Base-by-base conservation (phyloP, 1,140 invertebrate species). In the Drosophila arizonae region DNA sequence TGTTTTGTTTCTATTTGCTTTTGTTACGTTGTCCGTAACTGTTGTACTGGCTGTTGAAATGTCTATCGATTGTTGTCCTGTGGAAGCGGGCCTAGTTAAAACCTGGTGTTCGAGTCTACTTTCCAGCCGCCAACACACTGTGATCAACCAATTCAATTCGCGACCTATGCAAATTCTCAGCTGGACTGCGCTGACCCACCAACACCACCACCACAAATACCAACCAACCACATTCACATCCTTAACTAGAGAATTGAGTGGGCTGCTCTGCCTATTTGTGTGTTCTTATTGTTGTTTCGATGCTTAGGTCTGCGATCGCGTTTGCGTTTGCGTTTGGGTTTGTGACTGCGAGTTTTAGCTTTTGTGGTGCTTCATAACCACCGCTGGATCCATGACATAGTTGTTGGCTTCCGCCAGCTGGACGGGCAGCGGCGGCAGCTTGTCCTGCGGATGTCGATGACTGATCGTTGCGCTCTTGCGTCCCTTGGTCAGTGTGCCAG, bases 381-480 rank as follows among this genome's bases (percentile, higher is more conserved):
- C 55, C 15, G 91, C 86, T 21, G 91, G 90, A 77, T 92, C 91
- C 81, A 91, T 91, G 51, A 92, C 91, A 60, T 92, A 92, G 68
- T 92, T 92, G 58, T 92, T 92, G 61, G 89, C 87, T 63, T 92
- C 90, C 6, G 89, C 90, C 67, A 90, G 61, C 57, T 91, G 90
- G 28, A 86, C 63, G 6, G 91, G 91, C 62, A 92, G 50, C 9
- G 91, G 91, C 57, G 93, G 93, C 58, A 93, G 77, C 74, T 93
- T 93, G 77, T 94, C 93, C 51, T 94, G 93, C 6, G 94, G 94
- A 88, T 86, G 81, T 0, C 81, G 93, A 76, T 94, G 94, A 55
- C 93, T 93, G 36, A 93, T 93, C 6, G 93, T 92, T 0, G 92
- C 74, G 24, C 94, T 92, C 80, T 94, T 95, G 21, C 94, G 92